phyloP scores from a whole-genome alignment of 2,888 invertebrate genomes.

The Mallateleia sp. region DNA sequence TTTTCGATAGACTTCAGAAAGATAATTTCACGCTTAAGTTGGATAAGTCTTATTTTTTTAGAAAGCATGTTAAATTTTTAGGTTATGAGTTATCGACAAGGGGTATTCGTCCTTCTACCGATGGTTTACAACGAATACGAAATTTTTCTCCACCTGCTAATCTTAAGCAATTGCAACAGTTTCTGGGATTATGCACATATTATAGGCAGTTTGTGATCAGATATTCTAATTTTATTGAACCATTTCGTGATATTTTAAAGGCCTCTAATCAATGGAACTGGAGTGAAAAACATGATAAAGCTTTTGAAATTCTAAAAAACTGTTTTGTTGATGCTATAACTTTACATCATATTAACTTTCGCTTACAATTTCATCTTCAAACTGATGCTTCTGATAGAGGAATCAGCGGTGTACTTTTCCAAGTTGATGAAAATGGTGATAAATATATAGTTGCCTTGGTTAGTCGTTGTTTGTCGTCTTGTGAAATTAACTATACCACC shows the following conservation, averaged over 20 bases:
- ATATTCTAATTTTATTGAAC: not conserved
- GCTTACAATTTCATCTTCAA: too few species aligned
- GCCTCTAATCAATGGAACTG: not conserved
- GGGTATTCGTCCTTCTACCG: not conserved
- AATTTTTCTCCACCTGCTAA: not conserved
- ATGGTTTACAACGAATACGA: not conserved
- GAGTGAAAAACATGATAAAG: not conserved
- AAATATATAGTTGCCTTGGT: slow-evolving; percentile 28
- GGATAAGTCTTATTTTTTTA: not conserved
- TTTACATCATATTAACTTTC: not conserved
- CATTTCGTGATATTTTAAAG: not conserved
- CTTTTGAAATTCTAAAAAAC: slow-evolving; percentile 8
- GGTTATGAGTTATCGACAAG: not conserved
- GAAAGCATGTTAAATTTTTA: not conserved
- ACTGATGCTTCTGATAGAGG: not conserved
- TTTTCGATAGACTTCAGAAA: not conserved
- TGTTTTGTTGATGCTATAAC: slow-evolving; percentile 2
- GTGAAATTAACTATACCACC: slow-evolving; percentile 32
- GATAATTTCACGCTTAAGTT: not conserved
- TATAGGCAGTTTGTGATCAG: slow-evolving; percentile 2
- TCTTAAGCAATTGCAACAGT: not conserved
- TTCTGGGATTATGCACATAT: not conserved
- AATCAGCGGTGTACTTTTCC: not conserved
- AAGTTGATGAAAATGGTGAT: slow-evolving; percentile 19
- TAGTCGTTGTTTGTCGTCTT: slow-evolving; percentile 3